Base-by-base conservation (phyloP, 2,888 invertebrate genomes). In the Penaeus monodon region DNA sequence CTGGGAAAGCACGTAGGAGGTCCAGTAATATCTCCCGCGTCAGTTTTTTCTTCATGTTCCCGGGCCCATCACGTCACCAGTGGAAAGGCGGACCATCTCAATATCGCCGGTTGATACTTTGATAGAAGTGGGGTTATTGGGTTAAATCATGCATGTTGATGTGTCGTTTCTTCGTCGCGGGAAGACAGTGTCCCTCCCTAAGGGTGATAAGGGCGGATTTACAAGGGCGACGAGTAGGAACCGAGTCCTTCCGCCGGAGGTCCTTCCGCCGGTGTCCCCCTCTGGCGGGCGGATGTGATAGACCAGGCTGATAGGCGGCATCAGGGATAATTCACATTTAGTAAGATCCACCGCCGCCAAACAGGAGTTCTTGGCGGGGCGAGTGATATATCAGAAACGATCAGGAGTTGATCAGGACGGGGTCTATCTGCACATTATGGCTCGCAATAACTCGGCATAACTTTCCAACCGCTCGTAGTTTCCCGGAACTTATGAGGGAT, bases 111-210 rank as follows among this genome's bases (percentile, higher is more conserved):
- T 64, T 73, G 85, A 85, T 85, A 73, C 85, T 80, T 80, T 85
- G 85, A 85, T 85, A 85, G 80, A 85, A 80, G 70, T 70, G 79
- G 74, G 85, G 80, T 85, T 85, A 85, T 80, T 80, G 85, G 73
- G 85, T 85, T 85, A 85, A 85, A 85, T 85, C 85, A 85, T 85
- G 85, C 85, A 85, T 85, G 85, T 64, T 80, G 85, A 85, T 85
- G 85, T 70, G 74, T 22, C 8, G 85, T 79, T 84, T 29, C 76
- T 22, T 74, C 81, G 66, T 8, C n/a, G 27, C 2, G 44, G 22
- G 24, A 66, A 79, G 29, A 79, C n/a, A 8, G 64, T 27, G 29
- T 17, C 29, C 79, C 6, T 17, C 79, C 0, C 29, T 27, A 38
- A 29, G 38, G 74, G 74, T 17, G 38, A 6, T n/a, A 33, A 22